A percentile compares a stretch with the other conserved stretches of the same genome.
Conservation (phyloP, 2,888 invertebrate genomes). For the Lithophane socia region DNA sequence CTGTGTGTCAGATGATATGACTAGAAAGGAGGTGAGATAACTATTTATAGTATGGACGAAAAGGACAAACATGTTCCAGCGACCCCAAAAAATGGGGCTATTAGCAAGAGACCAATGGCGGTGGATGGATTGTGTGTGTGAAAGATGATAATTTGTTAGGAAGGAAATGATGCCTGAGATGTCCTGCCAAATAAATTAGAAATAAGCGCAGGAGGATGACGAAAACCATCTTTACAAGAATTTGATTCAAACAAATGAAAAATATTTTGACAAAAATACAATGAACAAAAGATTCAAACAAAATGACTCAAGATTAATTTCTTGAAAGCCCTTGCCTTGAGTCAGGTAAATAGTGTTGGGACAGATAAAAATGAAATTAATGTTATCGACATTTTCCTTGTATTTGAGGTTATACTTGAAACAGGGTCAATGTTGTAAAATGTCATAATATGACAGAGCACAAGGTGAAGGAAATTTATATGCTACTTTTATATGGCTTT, state of each 20-base stretch:
- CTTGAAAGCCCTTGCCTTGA: background rate
- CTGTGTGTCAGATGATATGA: background rate
- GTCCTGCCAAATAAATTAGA: background rate
- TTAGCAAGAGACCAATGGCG: too few relatives aligned
- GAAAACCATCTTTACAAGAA: background rate
- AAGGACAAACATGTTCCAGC: too few relatives aligned
- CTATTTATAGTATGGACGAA: too few relatives aligned
- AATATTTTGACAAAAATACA: background rate
- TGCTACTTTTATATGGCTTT: too few relatives aligned
- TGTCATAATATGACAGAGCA: background rate
- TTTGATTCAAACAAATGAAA: background rate
- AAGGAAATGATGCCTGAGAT: too few relatives aligned
- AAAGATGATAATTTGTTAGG: too few relatives aligned
- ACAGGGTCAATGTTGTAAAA: conserved; percentile 35
- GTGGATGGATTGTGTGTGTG: too few relatives aligned
- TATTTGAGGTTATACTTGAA: conserved; percentile 27
- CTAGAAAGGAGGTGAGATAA: too few relatives aligned
- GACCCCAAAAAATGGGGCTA: too few relatives aligned
- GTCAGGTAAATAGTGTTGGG: conserved; percentile 17
- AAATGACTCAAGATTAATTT: background rate
- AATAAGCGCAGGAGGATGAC: background rate
- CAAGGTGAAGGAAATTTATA: background rate
- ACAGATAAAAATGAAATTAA: conserved; percentile 24
- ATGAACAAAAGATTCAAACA: background rate
- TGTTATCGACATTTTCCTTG: conserved; percentile 35